Evolutionary conservation across 2,888 invertebrate genomes (phyloP).

Genomic region (Rhamphomyia laevipes): DNA sequence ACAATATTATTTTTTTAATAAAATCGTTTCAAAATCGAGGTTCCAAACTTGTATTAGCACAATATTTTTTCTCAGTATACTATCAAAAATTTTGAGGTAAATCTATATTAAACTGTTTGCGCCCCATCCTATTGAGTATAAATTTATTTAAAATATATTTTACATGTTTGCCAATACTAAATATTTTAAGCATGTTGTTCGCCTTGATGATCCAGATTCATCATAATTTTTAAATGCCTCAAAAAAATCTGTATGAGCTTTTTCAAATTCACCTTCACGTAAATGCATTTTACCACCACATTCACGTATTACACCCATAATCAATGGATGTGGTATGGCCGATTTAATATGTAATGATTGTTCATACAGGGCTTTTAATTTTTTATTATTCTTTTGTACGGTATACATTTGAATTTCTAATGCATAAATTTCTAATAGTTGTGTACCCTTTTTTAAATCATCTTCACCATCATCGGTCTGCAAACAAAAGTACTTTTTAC

Average conservation of each 20-base stretch:
- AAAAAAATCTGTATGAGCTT: constrained; percentile 98
- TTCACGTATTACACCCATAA: constrained; percentile 99
- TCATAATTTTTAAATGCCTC: constrained; percentile 99
- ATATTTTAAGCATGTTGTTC: constrained; percentile 96
- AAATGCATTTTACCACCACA: constrained; percentile 99
- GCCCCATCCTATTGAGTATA: too few relatives aligned
- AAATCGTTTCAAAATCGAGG: too few relatives aligned
- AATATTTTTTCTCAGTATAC: too few relatives aligned
- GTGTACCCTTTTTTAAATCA: constrained; percentile 95
- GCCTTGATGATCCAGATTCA: constrained; percentile 91
- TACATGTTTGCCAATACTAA: constrained; percentile 96
- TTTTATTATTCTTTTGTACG: constrained; percentile 98
- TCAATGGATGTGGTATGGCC: constrained; percentile 98
- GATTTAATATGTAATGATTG: constrained; percentile 98
- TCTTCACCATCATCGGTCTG: constrained; percentile 96
- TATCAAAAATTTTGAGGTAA: too few relatives aligned
- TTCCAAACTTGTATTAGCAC: too few relatives aligned
- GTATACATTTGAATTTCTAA: constrained; percentile 99
- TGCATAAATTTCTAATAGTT: constrained; percentile 95
- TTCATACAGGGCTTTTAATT: constrained; percentile 90
- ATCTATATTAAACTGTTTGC: too few relatives aligned
- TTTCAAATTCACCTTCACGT: constrained; percentile 95
- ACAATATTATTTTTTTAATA: too few relatives aligned
- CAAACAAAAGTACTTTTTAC: constrained; percentile 13
- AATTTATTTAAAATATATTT: constrained; percentile 37